Evolutionary conservation across 2,888 invertebrate genomes (phyloP), one percentile per base, ranked within the genome.

Genomic region (Neoaliturus tenellus): DNA sequence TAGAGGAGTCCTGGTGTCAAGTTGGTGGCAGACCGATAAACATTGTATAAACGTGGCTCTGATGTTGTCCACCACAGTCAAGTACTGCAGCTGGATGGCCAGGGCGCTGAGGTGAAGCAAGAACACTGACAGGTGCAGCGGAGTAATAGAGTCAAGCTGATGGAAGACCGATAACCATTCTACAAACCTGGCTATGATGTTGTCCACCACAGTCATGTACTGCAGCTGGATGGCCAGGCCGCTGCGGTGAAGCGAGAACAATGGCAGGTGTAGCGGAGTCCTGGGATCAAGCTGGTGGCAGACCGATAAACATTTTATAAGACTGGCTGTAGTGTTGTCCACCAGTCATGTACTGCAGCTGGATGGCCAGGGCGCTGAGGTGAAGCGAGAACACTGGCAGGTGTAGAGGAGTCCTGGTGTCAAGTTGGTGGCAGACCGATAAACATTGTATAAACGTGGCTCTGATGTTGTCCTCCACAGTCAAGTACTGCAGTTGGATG

Each of bases 331-430:
- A 20, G 69, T 81, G 62, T 39, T 44, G 31, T 67, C 35, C 20
- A 81, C 81, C 33, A 81, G 41, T 44, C 17, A 69, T 25, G 44
- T 81, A 81, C 28, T 67, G 81, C 31, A 81, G 20, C 20, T 81
- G 81, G 12, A 67, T 17, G 4, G 69, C 81, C 41, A 73, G 73
- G 1, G 39, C 73, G 20, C 33, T 73, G 23, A 35, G 17, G 41
- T 73, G 73, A 41, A 73, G 25, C 17, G 73, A 20, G 17, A 41
- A 5, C 10, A 73, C 73, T 10, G 73, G 25, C 41, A 73, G 25
- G 41, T 73, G 35, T 4, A 69, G 4, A 1, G 69, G 69, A 3
- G 33, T 10, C n/a, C 33, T 58, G 23, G 58, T 23, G 58, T 58
- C 25, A 3, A 58, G 14, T 6, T 58, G 25, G 23, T 17, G 48